These are phyloP conservation scores for Hybognathus amarus DNA, from an alignment of 2,797 vertebrate species.

Conservation along the genomic window DNA sequence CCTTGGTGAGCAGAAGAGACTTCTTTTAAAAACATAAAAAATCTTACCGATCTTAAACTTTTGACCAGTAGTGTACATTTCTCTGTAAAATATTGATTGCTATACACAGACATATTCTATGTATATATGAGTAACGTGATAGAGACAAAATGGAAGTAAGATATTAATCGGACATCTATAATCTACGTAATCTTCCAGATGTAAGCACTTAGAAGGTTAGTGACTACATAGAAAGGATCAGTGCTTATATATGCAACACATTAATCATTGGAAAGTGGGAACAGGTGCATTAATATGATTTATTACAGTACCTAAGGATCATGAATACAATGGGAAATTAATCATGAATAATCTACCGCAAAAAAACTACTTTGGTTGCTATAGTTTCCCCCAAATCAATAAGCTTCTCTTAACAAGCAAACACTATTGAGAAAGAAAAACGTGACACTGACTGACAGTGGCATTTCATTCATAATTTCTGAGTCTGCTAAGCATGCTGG, in stretches of 20 bases:
- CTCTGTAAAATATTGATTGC: no score
- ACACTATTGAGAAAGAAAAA: background rate
- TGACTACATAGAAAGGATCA: slow-evolving; percentile 3
- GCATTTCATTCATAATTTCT: background rate
- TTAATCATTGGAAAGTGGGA: slow-evolving; percentile 2
- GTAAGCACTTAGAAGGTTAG: slow-evolving; percentile 8
- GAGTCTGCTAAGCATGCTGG: background rate
- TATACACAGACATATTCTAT: no score
- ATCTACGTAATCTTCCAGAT: background rate
- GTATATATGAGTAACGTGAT: background rate
- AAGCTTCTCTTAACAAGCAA: background rate
- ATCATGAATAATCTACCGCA: slow-evolving; percentile 1
- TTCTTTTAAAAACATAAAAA: no score
- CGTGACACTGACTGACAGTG: background rate
- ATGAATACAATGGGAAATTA: background rate
- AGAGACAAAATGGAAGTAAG: background rate
- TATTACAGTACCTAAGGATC: slow-evolving; percentile 6
- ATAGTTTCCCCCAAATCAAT: slow-evolving; percentile 12
- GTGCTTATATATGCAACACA: slow-evolving; percentile 11
- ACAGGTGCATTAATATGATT: slow-evolving; percentile 13
- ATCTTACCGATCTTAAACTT: no score
- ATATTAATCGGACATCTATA: background rate
- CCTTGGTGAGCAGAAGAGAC: no score
- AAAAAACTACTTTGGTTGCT: background rate
- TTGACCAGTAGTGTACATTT: no score